Evolutionary conservation across 1,140 invertebrate species (phyloP), one percentile per base, ranked within the genome.

Genomic region (Ephestia elutella): DNA sequence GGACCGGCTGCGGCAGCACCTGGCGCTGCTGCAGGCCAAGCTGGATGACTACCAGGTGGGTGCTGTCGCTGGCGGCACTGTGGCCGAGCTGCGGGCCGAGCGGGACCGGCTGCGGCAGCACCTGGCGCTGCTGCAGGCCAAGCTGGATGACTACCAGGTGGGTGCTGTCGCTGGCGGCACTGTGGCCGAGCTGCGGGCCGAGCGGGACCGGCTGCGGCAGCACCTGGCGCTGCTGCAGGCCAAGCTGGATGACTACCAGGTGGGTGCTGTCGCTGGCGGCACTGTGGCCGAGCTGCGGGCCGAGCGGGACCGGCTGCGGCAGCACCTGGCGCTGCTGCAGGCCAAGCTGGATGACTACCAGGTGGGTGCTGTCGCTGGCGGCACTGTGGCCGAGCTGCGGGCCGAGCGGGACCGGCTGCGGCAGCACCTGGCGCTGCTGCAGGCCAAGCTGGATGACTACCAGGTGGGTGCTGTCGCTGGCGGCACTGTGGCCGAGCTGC

Each of bases 361-460:
- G n/a, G n/a, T n/a, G n/a, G n/a, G n/a, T n/a, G n/a, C n/a, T n/a
- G n/a, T n/a, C n/a, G n/a, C n/a, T n/a, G n/a, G 21, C 21, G 7
- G 21, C 2, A 25, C 21, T 3, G n/a, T 25, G 7, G 21, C 21
- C 2, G 7, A 7, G 21, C 21, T 25, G n/a, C n/a, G n/a, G n/a
- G n/a, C n/a, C 21, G 7, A 25, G 7, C n/a, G n/a, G n/a, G n/a
- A 7, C 21, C 7, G 21, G 17, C 17, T 7, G 2, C 65, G 56
- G 69, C 65, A 38, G n/a, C n/a, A n/a, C n/a, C 15, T 35, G 50
- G 62, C 55, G 20, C 49, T 54, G 35, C 64, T 49, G 49, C 60
- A 65, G 56, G 65, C 19, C 61, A n/a, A n/a, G n/a, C n/a, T 77
- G 62, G 80, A 85, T 66, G 72, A 79, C n/a, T n/a, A n/a, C n/a